phyloP scores from a whole-genome alignment of 1,140 invertebrate species.

The Tribolium castaneum region DNA sequence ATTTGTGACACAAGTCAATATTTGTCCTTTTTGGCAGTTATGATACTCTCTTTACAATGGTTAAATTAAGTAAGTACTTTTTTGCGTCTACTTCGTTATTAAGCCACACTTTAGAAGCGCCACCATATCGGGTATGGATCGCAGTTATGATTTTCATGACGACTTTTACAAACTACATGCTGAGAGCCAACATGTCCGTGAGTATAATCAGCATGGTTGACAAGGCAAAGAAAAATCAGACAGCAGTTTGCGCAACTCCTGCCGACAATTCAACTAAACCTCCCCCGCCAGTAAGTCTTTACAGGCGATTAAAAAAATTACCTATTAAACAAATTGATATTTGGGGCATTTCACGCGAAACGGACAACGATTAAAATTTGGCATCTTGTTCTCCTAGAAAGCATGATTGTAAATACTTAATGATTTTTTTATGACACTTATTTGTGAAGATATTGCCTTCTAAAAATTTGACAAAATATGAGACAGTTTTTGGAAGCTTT shows the following conservation, averaged over 20 bases:
- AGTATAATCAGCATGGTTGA: conserved; percentile 34
- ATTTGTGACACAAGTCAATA: background rate
- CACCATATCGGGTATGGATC: conserved; percentile 8
- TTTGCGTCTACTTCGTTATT: background rate
- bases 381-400: too few species aligned
- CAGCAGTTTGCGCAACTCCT: background rate
- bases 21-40: background rate
- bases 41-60: background rate
- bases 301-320: too few species aligned
- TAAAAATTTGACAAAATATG: too few species aligned
- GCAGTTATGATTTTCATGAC: conserved; percentile 10
- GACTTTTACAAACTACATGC: conserved; percentile 42
- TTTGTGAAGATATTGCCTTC: too few species aligned
- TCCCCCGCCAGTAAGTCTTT: too few species aligned
- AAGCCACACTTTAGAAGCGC: background rate
- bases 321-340: too few species aligned
- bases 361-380: too few species aligned
- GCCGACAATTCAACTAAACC: background rate
- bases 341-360: too few species aligned
- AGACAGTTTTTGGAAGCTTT: too few species aligned
- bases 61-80: background rate
- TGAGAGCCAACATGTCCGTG: conserved; percentile 3
- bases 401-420: too few species aligned
- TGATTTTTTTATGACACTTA: too few species aligned
- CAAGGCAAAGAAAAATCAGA: background rate